phyloP scores from a whole-genome alignment of 2,797 vertebrate species.

The Acipenser transmontanus region DNA sequence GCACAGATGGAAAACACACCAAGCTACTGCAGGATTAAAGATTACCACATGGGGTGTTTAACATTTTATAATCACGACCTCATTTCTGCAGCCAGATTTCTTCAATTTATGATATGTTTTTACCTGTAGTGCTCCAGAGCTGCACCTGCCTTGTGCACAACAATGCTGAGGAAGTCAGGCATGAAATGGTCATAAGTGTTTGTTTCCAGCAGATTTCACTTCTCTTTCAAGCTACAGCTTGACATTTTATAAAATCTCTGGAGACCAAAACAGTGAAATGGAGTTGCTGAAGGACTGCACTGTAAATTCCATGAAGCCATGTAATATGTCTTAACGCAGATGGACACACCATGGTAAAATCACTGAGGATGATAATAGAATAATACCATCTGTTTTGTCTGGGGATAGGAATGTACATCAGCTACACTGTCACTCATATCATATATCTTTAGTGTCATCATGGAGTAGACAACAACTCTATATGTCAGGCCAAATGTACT shows the following conservation, averaged over 20 bases:
- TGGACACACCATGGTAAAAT: conserved; percentile 90
- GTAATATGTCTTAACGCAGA: conserved; percentile 98
- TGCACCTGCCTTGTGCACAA: conserved; percentile 60
- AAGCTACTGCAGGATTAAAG: not conserved
- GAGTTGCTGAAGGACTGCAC: conserved; percentile 95
- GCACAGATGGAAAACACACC: not conserved
- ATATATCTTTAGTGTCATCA: conserved; percentile 98
- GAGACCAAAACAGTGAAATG: conserved; percentile 91
- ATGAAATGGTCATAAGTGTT: conserved; percentile 91
- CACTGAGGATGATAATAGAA: conserved; percentile 92
- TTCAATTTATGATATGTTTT: conserved; percentile 23
- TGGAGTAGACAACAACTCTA: conserved; percentile 82
- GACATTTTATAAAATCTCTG: conserved; percentile 93
- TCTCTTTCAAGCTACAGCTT: conserved; percentile 83
- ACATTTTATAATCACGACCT: not conserved
- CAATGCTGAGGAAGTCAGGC: conserved; percentile 68
- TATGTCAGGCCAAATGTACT: conserved; percentile 91
- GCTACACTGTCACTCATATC: conserved; percentile 89
- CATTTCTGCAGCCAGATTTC: not conserved
- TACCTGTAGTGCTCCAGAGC: conserved; percentile 58
- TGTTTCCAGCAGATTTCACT: conserved; percentile 97
- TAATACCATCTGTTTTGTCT: conserved; percentile 96
- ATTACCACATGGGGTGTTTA: not conserved
- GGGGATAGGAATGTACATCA: conserved; percentile 83
- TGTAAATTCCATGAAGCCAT: conserved; percentile 98